Evolutionary conservation across 2,797 vertebrate genomes (phyloP).

Genomic region (Fratercula arctica): DNA sequence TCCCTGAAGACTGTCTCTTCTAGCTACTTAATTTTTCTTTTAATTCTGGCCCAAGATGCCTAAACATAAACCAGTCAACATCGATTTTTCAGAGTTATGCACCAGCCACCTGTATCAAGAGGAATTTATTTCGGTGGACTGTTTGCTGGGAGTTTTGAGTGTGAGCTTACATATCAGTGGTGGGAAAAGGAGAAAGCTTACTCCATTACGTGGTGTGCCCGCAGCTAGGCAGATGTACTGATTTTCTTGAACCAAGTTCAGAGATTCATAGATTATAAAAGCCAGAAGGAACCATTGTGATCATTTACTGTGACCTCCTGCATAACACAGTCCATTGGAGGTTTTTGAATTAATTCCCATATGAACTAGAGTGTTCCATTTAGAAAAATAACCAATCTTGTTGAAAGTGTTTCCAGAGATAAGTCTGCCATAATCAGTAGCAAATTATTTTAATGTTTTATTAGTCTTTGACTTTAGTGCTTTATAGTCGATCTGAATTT

Average conservation of each 20-base stretch:
- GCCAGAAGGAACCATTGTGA: not conserved
- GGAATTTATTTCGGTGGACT: not conserved
- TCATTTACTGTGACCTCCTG: conserved; percentile 1
- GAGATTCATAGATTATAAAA: conserved; percentile 14
- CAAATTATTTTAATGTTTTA: conserved; percentile 42
- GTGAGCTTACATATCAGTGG: not conserved
- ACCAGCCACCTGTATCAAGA: not conserved
- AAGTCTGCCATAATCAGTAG: conserved; percentile 2
- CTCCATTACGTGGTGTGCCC: not conserved
- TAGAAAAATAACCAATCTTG: conserved; percentile 23
- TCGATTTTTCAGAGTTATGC: not conserved
- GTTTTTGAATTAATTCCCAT: not conserved
- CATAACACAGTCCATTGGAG: not conserved
- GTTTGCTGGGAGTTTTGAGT: not conserved
- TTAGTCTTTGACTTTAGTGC: conserved; percentile 3
- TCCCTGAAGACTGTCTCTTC: not conserved
- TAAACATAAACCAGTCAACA: not conserved
- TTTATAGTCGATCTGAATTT: not conserved
- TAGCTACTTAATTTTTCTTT: not conserved
- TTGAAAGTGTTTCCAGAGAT: conserved; percentile 26
- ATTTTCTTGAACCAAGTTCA: conserved; percentile 12
- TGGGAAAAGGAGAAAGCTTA: not conserved
- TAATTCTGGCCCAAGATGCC: not conserved
- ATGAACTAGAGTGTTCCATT: not conserved
- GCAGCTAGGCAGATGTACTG: not conserved